Conservation (phyloP, 2,113 vertebrate genomes). For the Syrrhaptes paradoxus region DNA sequence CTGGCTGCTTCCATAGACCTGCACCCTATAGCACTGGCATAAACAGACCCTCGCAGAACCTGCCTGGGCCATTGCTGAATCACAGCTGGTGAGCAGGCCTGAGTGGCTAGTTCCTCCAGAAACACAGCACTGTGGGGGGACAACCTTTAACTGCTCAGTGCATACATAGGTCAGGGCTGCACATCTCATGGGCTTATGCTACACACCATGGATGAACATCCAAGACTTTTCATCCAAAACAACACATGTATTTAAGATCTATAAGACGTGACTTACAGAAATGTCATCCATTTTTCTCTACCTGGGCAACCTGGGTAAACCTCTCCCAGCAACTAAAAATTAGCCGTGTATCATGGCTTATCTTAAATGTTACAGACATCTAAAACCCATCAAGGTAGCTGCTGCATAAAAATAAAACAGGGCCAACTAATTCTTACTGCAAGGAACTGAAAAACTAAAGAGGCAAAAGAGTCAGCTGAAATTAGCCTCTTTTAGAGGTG, state of each 20-base stretch:
- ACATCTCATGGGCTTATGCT: not conserved
- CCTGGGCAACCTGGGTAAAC: not conserved
- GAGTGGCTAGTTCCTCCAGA: not conserved
- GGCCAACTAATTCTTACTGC: not conserved
- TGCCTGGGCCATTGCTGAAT: not conserved
- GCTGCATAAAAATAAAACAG: not conserved
- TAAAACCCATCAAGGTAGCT: not conserved
- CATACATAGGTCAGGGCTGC: not conserved
- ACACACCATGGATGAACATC: not conserved
- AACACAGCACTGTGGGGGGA: not conserved
- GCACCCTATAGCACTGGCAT: not conserved
- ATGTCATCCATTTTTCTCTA: not conserved
- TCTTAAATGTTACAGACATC: not conserved
- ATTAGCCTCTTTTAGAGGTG: slow-evolving; percentile 44
- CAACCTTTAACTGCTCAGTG: not conserved
- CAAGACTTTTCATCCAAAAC: not conserved
- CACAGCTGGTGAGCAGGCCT: not conserved
- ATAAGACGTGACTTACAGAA: not conserved
- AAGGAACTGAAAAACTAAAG: slow-evolving; percentile 1
- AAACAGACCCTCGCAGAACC: not conserved
- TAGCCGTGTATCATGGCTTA: not conserved
- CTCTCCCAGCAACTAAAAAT: not conserved
- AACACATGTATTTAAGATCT: not conserved
- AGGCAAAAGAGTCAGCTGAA: slow-evolving; percentile 26
- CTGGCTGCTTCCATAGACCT: not conserved